Evolutionary conservation across 2,888 invertebrate genomes (phyloP), one percentile per base, ranked within the genome.

Genomic region (Anthrax anthrax): DNA sequence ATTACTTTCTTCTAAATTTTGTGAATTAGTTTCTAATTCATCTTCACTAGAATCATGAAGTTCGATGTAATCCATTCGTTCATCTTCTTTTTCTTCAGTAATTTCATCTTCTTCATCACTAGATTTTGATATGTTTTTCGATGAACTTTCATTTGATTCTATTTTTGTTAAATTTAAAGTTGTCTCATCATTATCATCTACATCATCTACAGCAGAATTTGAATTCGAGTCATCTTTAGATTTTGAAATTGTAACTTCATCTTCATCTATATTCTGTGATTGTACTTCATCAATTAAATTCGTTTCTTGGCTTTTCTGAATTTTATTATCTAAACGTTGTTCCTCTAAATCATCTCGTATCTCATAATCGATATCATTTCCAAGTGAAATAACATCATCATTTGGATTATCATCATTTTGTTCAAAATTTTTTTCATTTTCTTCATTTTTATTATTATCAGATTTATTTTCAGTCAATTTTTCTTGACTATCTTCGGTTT

Each of bases 341-440:
- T 23, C 8, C 23, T 59, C 60, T 42, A 64, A 50, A 48, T 64
- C 60, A 34, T 62, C 63, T 5, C 72, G 74, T 50, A 66, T 60
- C 57, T 66, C 63, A 32, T 57, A 56, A 46, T 64, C 65, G 23
- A 67, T 46, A 48, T 65, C 69, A 18, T 67, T 62, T 42, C 56
- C 59, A n/a, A 66, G 57, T 4, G 67, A 69, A 38, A 67, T 67
- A 3, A 64, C 59, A 55, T 68, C 69, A 38, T 54, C 51, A 47
- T 68, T 65, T 44, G 63, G 64, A 40, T 59, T 58, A 53, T 61
- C 64, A 40, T 63, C 64, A 32, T 53, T 52, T 27, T 23, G 38
- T 12, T 42, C 27, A 6, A 32, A 37, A 13, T 17, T 4, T 36
- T 46, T 39, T 23, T 47, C 43, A 18, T 48, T 47, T 10, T 50